Evolutionary conservation across 2,113 vertebrate genomes (phyloP).

Genomic region (Noturus placidus): DNA sequence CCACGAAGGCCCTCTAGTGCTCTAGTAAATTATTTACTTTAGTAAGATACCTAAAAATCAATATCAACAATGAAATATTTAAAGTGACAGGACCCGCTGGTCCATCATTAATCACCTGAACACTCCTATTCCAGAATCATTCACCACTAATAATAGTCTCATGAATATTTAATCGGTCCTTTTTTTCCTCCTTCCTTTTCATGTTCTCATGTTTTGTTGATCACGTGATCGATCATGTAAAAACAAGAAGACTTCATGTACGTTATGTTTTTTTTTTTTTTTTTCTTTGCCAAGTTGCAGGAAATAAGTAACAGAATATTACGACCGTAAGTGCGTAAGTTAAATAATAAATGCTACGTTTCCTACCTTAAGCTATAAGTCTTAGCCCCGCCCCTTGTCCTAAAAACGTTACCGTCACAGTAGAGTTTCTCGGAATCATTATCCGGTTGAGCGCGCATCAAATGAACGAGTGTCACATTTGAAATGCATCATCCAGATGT

Average conservation of each 20-base stretch:
- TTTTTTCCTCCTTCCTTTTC: not conserved
- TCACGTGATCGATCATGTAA: not conserved
- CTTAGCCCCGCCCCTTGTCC: not conserved
- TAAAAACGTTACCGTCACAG: not conserved
- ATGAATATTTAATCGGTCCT: not conserved
- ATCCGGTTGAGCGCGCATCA: not conserved
- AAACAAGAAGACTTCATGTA: not conserved
- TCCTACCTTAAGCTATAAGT: not conserved
- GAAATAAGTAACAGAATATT: not conserved
- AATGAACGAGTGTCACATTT: not conserved
- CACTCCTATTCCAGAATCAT: not conserved
- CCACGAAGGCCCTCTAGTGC: not conserved
- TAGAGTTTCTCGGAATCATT: not conserved
- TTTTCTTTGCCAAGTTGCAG: not conserved
- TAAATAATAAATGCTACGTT: not conserved
- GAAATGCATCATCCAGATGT: not conserved
- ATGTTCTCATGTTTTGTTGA: not conserved
- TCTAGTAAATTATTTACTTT: not conserved
- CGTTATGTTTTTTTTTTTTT: not conserved
- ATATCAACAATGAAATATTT: not conserved
- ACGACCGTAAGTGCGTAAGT: not conserved
- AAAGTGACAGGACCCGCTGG: not conserved
- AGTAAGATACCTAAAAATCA: not conserved
- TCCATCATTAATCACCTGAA: conserved; percentile 16
- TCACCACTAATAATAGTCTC: conserved; percentile 12